Base-by-base conservation (phyloP, 2,797 vertebrate genomes). In the Pangasius sanitwongsei region DNA sequence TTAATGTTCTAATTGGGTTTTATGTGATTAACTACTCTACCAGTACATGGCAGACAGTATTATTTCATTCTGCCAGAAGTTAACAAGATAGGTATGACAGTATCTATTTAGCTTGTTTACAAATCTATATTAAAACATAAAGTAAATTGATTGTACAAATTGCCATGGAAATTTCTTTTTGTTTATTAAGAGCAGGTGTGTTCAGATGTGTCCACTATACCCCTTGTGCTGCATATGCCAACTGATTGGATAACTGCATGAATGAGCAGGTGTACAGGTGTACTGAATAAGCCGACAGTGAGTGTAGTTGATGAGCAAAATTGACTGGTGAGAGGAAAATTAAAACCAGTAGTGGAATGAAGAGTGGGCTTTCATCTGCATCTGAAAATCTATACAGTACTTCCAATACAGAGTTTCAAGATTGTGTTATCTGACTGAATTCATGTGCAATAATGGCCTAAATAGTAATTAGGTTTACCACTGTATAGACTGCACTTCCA, bases 91-190 rank as follows among this genome's bases (percentile, higher is more conserved):
- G 25, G 25, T 75, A 48, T 48, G 16, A 41, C 37, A 44, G 3
- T 41, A 74, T 20, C 18, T 41, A 74, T 20, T 57, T 81, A 34
- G 50, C 53, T 57, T 23, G 18, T 31, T 83, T 34, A 4, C 80
- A 37, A 61, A 59, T 18, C 59, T 55, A 23, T 18, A 41, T 63
- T 61, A 82, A 11, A 37, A 55, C 50, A 75, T 1, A 75, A 72
- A 72, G 41, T 25, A 48, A 53, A n/a, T n/a, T 44, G 37, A 65
- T 61, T 63, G 3, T 34, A 53, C 65, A 37, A 72, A 85, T 50
- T 50, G 69, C 31, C 31, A 85, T 5, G 67, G 83, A 85, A 70
- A 85, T 72, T 12, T 20, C 15, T n/a, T 53, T 82, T 31, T 85
- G 28, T 77, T 77, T 65, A 67, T 18, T 28, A 81, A 59, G 53